These are phyloP conservation scores for Tokudaia muenninki DNA, from an alignment of 2,797 vertebrate genomes.

Conservation along the genomic window DNA sequence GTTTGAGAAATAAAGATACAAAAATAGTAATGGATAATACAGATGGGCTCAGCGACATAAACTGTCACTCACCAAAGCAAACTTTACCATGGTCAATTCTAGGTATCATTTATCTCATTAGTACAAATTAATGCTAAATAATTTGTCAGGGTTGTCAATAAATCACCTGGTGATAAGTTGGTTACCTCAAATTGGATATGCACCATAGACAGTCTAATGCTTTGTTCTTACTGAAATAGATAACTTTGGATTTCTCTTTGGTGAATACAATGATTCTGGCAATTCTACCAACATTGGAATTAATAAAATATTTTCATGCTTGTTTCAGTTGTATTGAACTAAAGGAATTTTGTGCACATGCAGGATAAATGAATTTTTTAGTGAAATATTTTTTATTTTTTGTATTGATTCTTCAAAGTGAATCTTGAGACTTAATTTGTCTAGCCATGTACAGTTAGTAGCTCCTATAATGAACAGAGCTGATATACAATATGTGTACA, in stretches of 20 bases:
- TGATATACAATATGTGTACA: not conserved
- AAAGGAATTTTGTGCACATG: no score
- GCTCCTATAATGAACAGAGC: not conserved
- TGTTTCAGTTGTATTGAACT: no score
- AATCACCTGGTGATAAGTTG: not conserved
- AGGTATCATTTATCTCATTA: not conserved
- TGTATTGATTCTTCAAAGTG: not conserved
- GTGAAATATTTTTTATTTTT: not conserved
- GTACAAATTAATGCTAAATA: not conserved
- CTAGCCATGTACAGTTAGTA: not conserved
- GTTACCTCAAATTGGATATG: not conserved
- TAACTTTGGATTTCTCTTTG: not conserved
- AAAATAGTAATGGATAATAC: not conserved
- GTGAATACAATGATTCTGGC: not conserved
- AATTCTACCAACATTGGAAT: not conserved
- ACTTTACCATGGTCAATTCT: not conserved
- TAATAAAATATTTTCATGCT: no score
- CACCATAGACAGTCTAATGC: not conserved
- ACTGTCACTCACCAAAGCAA: not conserved
- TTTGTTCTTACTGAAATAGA: conserved; percentile 3
- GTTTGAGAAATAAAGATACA: not conserved
- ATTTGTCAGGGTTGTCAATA: not conserved
- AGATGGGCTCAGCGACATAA: not conserved
- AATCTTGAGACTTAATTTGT: not conserved
- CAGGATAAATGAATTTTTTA: not conserved